phyloP scores from a whole-genome alignment of 1,140 invertebrate species.

The Philopotamus ludificatus region DNA sequence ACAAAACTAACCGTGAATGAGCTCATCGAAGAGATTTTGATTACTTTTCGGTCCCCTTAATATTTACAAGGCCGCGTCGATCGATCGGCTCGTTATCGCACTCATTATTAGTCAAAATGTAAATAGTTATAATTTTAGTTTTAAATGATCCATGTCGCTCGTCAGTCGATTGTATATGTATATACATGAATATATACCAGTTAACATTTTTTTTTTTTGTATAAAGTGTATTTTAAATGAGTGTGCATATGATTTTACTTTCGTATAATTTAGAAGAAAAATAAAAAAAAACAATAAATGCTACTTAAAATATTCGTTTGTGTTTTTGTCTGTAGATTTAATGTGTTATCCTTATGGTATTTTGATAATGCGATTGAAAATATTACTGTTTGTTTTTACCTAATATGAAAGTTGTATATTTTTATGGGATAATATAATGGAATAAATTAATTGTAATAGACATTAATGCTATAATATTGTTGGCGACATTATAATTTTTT shows the following conservation, averaged over 20 bases:
- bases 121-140: constrained; percentile 53
- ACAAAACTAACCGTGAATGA: not conserved
- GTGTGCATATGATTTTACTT: constrained; percentile 54
- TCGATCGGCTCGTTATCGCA: constrained; percentile 30
- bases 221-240: constrained; percentile 55
- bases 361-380: not conserved
- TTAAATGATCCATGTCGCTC: constrained; percentile 46
- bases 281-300: constrained; percentile 44
- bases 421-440: no score
- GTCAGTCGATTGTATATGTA: constrained; percentile 50
- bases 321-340: constrained; percentile 27
- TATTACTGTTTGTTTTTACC: no score
- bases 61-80: not conserved
- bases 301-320: constrained; percentile 35
- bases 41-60: no score
- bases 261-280: constrained; percentile 55
- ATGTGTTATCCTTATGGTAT: not conserved
- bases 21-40: no score
- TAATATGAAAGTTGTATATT: no score
- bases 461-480: no score
- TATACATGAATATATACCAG: constrained; percentile 55
- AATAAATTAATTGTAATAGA: no score
- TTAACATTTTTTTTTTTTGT: constrained; percentile 57
- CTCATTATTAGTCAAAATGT: constrained; percentile 57
- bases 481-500: no score